A percentile compares a stretch with the other conserved stretches of the same genome.
Conservation (phyloP, 2,113 vertebrate genomes). For the Sigmodon hispidus region DNA sequence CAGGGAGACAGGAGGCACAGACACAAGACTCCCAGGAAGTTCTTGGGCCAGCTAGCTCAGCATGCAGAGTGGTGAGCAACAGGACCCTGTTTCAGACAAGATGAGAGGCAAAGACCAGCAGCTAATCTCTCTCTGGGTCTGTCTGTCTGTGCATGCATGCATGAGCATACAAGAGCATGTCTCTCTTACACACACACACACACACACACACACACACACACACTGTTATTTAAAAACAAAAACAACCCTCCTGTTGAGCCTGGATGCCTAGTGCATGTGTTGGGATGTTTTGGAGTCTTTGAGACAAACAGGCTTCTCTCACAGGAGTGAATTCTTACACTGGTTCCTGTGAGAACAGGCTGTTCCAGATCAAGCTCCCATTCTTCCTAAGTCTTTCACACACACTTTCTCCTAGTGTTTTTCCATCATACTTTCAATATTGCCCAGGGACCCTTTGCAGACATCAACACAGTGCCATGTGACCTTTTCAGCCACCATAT, state of each 20-base stretch:
- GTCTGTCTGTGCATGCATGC: no score
- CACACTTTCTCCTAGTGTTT: background rate
- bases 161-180: no score
- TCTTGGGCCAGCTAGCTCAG: background rate
- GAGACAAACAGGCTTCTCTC: background rate
- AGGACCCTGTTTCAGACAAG: background rate
- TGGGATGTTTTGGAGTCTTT: background rate
- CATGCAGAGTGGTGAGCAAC: background rate
- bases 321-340: background rate
- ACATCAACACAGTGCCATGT: background rate
- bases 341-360: background rate
- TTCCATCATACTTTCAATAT: background rate
- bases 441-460: background rate
- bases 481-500: background rate
- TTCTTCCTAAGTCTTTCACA: background rate
- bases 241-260: background rate
- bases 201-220: background rate
- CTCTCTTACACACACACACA: background rate
- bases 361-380: background rate
- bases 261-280: background rate
- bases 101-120: background rate
- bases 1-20: background rate
- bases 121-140: background rate
- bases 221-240: background rate
- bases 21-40: background rate